Evolutionary conservation across 2,113 vertebrate species (phyloP).

Genomic region (Callionymus lyra): DNA sequence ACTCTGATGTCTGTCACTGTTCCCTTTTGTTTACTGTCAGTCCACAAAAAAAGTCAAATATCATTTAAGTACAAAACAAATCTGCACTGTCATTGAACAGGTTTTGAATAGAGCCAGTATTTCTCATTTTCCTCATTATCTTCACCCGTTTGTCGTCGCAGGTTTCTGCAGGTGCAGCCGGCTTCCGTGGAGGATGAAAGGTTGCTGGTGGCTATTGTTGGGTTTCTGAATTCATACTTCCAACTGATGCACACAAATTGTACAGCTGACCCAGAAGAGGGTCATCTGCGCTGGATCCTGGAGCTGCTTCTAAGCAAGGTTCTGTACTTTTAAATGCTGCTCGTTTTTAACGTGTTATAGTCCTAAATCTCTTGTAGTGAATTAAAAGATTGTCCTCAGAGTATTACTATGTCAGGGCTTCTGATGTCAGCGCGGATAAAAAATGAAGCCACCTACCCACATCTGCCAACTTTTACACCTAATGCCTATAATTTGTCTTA

Average conservation of each 20-base stretch:
- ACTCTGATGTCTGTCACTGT: not conserved
- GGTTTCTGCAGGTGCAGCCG: slow-evolving; percentile 89
- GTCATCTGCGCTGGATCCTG: slow-evolving; percentile 81
- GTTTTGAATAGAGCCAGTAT: too few species aligned
- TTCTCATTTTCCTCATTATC: not conserved
- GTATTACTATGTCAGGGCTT: too few species aligned
- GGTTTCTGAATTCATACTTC: slow-evolving; percentile 80
- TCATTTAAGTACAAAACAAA: too few species aligned
- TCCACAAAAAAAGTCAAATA: too few species aligned
- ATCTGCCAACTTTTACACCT: too few species aligned
- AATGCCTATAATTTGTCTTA: too few species aligned
- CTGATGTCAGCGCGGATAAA: too few species aligned
- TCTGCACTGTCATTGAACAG: too few species aligned
- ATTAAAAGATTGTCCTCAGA: too few species aligned
- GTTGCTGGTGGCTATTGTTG: slow-evolving; percentile 80
- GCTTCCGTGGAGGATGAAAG: slow-evolving; percentile 84
- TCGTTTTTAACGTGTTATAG: too few species aligned
- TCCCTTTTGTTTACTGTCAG: not conserved
- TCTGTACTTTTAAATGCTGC: not conserved
- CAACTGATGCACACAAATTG: slow-evolving; percentile 50
- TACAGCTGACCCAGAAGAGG: slow-evolving; percentile 51
- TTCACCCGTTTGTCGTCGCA: slow-evolving; percentile 46
- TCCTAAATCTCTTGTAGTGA: too few species aligned
- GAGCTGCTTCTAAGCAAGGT: slow-evolving; percentile 82
- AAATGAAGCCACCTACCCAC: too few species aligned